phyloP scores from a whole-genome alignment of 2,888 invertebrate genomes.

The Sylvicola cinctus region DNA sequence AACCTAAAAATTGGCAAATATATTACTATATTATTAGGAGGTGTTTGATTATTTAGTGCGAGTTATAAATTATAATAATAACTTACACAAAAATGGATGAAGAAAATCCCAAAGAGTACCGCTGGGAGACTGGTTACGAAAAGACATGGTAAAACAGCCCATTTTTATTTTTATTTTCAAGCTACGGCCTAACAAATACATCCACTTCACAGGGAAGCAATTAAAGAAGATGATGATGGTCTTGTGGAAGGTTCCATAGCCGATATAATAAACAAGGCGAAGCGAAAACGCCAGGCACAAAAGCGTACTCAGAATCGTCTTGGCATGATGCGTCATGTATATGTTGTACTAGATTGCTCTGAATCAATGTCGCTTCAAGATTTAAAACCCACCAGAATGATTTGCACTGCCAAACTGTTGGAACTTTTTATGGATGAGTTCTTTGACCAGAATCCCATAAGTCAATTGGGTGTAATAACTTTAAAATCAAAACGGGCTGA shows the following conservation, averaged over 20 bases:
- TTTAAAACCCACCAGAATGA: constrained; percentile 76
- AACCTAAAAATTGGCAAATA: too few relatives aligned
- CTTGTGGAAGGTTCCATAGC: constrained; percentile 76
- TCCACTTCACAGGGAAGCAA: constrained; percentile 53
- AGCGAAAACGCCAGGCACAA: constrained; percentile 51
- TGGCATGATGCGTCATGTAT: constrained; percentile 97
- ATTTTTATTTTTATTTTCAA: constrained; percentile 3
- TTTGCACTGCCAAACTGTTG: constrained; percentile 74
- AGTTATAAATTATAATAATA: too few relatives aligned
- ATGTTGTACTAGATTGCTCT: constrained; percentile 80
- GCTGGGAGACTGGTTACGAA: constrained; percentile 91
- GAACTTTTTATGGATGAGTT: constrained; percentile 91
- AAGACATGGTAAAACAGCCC: constrained; percentile 53
- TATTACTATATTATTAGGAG: too few relatives aligned
- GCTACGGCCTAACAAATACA: not conserved
- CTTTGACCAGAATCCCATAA: constrained; percentile 97
- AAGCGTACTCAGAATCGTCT: constrained; percentile 61
- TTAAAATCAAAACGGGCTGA: constrained; percentile 90
- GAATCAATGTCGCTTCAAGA: constrained; percentile 89
- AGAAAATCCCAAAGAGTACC: constrained; percentile 70
- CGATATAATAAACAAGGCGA: constrained; percentile 78
- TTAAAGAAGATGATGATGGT: constrained; percentile 91
- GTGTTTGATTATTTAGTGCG: too few relatives aligned
- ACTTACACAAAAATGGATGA: constrained; percentile 41
- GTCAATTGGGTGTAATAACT: constrained; percentile 82